phyloP scores from a whole-genome alignment of 2,113 vertebrate genomes.

The Epinephelus lanceolatus region DNA sequence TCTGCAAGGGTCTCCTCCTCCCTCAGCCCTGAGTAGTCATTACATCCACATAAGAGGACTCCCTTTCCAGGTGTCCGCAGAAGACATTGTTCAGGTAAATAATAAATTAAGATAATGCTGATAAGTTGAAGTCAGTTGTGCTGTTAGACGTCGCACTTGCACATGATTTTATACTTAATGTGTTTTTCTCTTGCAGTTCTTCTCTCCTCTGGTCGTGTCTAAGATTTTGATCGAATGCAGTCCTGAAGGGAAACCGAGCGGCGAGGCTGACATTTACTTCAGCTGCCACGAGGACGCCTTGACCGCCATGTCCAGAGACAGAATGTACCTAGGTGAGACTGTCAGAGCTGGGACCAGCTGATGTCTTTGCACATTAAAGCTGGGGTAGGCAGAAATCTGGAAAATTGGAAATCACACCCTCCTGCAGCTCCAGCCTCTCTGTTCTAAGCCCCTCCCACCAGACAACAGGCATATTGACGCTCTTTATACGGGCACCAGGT shows the following conservation, averaged over 20 bases:
- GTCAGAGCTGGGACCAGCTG: not conserved
- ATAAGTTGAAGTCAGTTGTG: not conserved
- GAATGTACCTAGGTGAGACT: slow-evolving; percentile 86
- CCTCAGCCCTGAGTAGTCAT: slow-evolving; percentile 36
- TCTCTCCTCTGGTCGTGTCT: slow-evolving; percentile 86
- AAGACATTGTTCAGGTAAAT: slow-evolving; percentile 90
- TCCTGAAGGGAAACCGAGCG: slow-evolving; percentile 85
- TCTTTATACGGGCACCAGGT: too few relatives aligned
- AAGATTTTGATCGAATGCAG: slow-evolving; percentile 90
- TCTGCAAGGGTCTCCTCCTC: too few relatives aligned
- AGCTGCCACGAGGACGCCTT: slow-evolving; percentile 85
- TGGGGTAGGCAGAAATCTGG: too few relatives aligned
- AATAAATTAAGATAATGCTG: not conserved
- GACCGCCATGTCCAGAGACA: slow-evolving; percentile 90
- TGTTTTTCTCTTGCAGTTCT: slow-evolving; percentile 86
- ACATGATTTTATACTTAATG: rapidly evolving
- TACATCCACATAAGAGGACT: slow-evolving; percentile 91
- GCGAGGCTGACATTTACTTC: slow-evolving; percentile 90
- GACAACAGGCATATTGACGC: too few relatives aligned
- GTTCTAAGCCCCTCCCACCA: too few relatives aligned
- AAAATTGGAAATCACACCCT: too few relatives aligned
- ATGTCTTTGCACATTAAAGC: not conserved
- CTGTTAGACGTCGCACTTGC: not conserved
- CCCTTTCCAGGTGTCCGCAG: slow-evolving; percentile 86
- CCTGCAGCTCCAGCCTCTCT: too few relatives aligned